These are phyloP conservation scores for Phthorimaea operculella DNA, from an alignment of 1,140 invertebrate species.

Conservation along the genomic window DNA sequence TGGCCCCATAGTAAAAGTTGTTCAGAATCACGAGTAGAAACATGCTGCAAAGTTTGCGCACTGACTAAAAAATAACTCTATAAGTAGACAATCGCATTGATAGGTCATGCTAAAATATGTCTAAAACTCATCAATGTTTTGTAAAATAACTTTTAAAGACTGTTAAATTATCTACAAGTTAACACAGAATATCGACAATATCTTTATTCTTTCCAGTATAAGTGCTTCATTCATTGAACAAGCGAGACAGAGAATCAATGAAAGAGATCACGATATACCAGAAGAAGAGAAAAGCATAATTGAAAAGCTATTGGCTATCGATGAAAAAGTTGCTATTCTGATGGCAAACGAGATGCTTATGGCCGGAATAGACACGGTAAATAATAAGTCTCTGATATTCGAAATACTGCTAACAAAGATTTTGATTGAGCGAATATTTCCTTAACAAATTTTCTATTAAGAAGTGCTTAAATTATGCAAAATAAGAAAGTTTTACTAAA, in stretches of 20 bases:
- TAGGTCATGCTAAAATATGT: no score
- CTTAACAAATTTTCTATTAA: no score
- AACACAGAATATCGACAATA: neutral
- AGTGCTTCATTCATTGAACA: conserved; percentile 38
- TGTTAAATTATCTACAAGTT: neutral
- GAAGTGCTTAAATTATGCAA: no score
- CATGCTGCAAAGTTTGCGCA: no score
- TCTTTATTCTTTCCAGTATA: conserved; percentile 23
- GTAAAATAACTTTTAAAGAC: no score
- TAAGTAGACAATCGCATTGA: no score
- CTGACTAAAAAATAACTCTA: neutral
- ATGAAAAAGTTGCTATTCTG: conserved; percentile 69
- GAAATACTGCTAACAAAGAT: no score
- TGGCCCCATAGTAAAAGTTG: no score
- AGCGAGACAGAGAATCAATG: conserved; percentile 33
- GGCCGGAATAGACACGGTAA: conserved; percentile 81
- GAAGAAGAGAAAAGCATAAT: conserved; percentile 66
- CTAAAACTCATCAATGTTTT: no score
- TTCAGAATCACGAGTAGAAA: no score
- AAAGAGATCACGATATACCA: conserved; percentile 32
- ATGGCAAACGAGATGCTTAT: conserved; percentile 81
- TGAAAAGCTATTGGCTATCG: conserved; percentile 66
- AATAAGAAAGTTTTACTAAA: no score
- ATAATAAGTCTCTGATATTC: neutral
- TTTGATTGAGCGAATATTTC: no score